phyloP scores from a whole-genome alignment of 2,888 invertebrate genomes.

The Lasiommata megera region DNA sequence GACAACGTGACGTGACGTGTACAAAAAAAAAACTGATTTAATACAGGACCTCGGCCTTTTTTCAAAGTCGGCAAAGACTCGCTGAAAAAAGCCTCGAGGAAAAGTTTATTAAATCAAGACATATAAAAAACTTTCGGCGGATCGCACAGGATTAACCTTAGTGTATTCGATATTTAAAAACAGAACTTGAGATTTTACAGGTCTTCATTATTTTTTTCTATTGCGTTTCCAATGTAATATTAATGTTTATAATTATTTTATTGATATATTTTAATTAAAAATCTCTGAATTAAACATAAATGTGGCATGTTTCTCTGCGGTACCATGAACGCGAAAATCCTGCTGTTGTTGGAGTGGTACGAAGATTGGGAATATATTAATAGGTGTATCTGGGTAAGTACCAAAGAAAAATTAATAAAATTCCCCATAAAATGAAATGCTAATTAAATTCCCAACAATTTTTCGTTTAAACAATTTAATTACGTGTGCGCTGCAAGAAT shows the following conservation, averaged over 20 bases:
- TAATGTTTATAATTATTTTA: not conserved
- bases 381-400: constrained; percentile 66
- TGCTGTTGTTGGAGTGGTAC: constrained; percentile 64
- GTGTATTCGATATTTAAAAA: not conserved
- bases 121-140: not conserved
- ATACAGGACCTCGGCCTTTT: too few relatives aligned
- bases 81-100: too few relatives aligned
- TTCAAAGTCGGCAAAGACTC: too few relatives aligned
- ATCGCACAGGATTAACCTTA: too few relatives aligned
- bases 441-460: too few relatives aligned
- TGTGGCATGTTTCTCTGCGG: not conserved
- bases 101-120: not conserved
- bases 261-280: not conserved
- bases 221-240: not conserved
- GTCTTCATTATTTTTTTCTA: too few relatives aligned
- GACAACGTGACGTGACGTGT: too few relatives aligned
- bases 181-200: not conserved
- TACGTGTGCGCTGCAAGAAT: too few relatives aligned
- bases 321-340: constrained; percentile 46
- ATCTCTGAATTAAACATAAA: not conserved
- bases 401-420: not conserved
- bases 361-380: constrained; percentile 67
- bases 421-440: too few relatives aligned
- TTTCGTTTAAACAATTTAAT: too few relatives aligned
- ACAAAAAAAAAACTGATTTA: too few relatives aligned